phyloP scores from a whole-genome alignment of 2,888 invertebrate species.

The Dasysyrphus tricinctus region DNA sequence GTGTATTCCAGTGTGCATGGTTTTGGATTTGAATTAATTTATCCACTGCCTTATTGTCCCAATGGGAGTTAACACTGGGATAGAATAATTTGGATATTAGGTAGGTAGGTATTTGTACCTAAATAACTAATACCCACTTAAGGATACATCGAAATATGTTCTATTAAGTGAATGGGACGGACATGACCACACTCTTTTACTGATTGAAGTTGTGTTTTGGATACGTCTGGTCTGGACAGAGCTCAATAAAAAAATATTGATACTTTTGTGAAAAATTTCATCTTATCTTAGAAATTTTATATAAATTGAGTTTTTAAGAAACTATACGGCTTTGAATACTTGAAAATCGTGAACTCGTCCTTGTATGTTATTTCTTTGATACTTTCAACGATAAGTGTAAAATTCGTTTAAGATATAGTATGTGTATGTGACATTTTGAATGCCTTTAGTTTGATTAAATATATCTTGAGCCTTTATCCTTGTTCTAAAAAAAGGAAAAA shows the following conservation, averaged over 20 bases:
- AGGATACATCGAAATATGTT: slow-evolving; percentile 73
- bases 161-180: slow-evolving; percentile 60
- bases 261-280: background rate
- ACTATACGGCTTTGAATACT: too few species aligned
- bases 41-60: slow-evolving; percentile 62
- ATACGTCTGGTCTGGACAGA: slow-evolving; percentile 27
- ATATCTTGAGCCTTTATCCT: too few species aligned
- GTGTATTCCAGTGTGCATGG: slow-evolving; percentile 11
- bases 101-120: slow-evolving; percentile 48
- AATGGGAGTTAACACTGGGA: slow-evolving; percentile 65
- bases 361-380: too few species aligned
- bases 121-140: slow-evolving; percentile 74
- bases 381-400: too few species aligned
- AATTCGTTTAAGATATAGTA: too few species aligned
- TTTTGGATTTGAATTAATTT: slow-evolving; percentile 35
- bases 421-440: too few species aligned
- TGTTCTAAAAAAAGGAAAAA: too few species aligned
- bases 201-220: background rate
- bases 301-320: too few species aligned
- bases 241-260: slow-evolving; percentile 6
- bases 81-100: slow-evolving; percentile 70
- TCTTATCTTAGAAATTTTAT: too few species aligned
- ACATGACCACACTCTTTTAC: slow-evolving; percentile 31
- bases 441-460: too few species aligned
- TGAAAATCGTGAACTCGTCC: too few species aligned